These are phyloP conservation scores for Callithrix jacchus DNA, from an alignment of 2,113 vertebrate species.

Conservation along the genomic window DNA sequence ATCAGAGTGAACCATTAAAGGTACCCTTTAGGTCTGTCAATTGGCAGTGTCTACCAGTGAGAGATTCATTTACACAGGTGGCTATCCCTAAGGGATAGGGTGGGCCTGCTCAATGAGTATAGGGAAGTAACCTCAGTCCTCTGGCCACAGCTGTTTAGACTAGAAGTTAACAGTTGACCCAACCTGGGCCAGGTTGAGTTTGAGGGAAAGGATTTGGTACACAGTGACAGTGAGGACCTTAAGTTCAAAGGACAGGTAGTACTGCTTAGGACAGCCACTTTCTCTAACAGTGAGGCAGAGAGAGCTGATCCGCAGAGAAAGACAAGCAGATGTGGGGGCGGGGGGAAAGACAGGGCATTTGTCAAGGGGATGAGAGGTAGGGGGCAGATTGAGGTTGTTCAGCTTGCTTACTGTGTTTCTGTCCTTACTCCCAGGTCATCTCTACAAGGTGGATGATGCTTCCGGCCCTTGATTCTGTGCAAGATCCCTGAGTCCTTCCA, in stretches of 20 bases:
- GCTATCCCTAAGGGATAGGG: neutral
- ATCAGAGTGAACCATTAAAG: neutral
- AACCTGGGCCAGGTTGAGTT: neutral
- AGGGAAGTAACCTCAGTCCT: neutral
- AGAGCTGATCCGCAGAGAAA: neutral
- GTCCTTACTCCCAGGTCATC: neutral
- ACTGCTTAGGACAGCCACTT: neutral
- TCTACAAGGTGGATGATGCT: neutral
- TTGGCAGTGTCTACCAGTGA: neutral
- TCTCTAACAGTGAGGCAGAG: no score
- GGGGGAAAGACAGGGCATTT: neutral
- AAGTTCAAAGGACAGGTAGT: neutral
- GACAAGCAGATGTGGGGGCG: neutral
- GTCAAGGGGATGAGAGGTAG: no score
- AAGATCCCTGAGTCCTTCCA: neutral
- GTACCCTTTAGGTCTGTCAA: rapidly evolving
- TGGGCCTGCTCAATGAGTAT: neutral
- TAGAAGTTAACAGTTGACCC: neutral
- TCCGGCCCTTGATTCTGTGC: neutral
- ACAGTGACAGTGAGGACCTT: neutral
- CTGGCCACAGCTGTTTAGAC: neutral
- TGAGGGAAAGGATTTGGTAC: neutral
- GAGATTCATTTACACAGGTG: neutral
- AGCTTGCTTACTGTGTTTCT: neutral
- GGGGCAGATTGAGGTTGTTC: neutral